These are phyloP conservation scores for Nycticryphes semicollaris DNA, from an alignment of 2,113 vertebrate species.

Conservation along the genomic window DNA sequence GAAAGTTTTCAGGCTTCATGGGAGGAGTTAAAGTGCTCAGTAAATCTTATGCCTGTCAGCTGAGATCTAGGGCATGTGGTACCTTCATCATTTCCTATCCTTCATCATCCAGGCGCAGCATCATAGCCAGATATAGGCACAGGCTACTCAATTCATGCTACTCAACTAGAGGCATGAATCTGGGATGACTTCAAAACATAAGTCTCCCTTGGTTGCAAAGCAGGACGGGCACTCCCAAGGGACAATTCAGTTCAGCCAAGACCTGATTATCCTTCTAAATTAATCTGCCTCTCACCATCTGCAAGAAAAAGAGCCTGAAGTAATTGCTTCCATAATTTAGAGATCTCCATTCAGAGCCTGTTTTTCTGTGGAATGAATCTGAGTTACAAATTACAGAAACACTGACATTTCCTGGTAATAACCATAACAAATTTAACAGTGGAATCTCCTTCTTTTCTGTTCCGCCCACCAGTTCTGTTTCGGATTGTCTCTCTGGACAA, in stretches of 20 bases:
- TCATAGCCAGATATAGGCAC: not conserved
- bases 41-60: not conserved
- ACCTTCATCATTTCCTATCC: not conserved
- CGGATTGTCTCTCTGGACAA: conserved; percentile 72
- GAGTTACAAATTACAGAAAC: not conserved
- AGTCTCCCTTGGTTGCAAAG: not conserved
- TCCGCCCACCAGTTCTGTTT: conserved; percentile 62
- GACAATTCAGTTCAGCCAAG: not conserved
- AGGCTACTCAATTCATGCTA: not conserved
- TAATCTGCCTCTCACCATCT: not conserved
- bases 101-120: not conserved
- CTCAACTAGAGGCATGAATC: not conserved
- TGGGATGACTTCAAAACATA: not conserved
- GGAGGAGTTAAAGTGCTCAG: not conserved
- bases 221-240: not conserved
- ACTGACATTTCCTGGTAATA: not conserved
- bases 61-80: not conserved
- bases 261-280: not conserved
- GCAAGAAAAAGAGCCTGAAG: not conserved
- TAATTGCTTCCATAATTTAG: not conserved
- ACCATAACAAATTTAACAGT: not conserved
- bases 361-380: not conserved
- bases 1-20: not conserved
- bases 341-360: not conserved
- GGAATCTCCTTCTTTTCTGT: not conserved